Percentiles rank a stretch among this genome's conserved stretches.
Evolutionary conservation across 2,888 invertebrate genomes (phyloP).

Genomic region (Ceriagrion tenellum): DNA sequence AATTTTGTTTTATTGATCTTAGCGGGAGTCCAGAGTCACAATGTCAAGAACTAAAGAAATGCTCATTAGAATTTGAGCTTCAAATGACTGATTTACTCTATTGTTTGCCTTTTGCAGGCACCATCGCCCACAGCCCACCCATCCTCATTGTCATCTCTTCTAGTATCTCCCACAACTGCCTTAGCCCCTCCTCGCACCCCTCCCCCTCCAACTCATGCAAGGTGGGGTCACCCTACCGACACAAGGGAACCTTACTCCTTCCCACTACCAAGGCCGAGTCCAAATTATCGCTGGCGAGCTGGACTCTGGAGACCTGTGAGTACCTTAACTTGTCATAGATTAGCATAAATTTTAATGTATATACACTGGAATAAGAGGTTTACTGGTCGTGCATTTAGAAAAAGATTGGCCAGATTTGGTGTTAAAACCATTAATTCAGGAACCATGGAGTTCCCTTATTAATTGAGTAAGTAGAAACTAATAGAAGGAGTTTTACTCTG

Average conservation of each 20-base stretch:
- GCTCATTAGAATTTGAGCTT: no score
- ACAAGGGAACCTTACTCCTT: background rate
- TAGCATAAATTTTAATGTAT: no score
- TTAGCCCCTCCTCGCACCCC: conserved; percentile 37
- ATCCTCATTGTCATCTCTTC: conserved; percentile 30
- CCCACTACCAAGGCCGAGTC: conserved; percentile 10
- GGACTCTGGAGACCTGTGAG: conserved; percentile 73
- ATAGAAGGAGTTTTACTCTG: no score
- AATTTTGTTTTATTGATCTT: no score
- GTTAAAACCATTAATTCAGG: no score
- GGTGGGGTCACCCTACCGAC: background rate
- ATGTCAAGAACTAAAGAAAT: no score
- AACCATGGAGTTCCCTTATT: no score
- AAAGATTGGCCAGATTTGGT: no score
- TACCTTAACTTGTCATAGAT: background rate
- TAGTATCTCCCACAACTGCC: conserved; percentile 46
- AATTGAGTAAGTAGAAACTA: no score
- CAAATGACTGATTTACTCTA: background rate
- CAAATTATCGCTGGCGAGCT: conserved; percentile 72
- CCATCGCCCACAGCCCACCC: conserved; percentile 45
- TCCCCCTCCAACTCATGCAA: background rate
- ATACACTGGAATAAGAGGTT: no score
- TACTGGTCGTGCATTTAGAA: no score
- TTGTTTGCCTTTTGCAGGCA: background rate
- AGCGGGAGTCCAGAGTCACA: no score